A percentile compares a stretch with the other conserved stretches of the same genome.
These are phyloP conservation scores for Rousettus leschenaultii DNA, from an alignment of 2,113 vertebrate genomes.

Conservation along the genomic window DNA sequence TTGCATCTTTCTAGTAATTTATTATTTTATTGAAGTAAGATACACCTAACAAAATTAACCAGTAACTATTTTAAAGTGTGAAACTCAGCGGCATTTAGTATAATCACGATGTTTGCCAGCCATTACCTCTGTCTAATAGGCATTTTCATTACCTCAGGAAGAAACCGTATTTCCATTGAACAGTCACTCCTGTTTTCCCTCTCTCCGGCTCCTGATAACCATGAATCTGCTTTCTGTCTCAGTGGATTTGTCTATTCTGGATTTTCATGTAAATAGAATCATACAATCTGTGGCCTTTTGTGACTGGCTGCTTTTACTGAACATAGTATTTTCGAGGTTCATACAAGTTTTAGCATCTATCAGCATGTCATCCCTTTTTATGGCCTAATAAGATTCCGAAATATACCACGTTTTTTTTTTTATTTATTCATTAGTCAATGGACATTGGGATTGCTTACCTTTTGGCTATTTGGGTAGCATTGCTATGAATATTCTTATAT, in stretches of 20 bases:
- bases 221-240: not conserved
- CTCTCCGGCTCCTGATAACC: not conserved
- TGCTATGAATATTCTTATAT: not conserved
- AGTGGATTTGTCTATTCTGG: not conserved
- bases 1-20: not conserved
- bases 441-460: not conserved
- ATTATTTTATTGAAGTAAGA: not conserved
- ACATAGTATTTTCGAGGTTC: not conserved
- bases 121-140: not conserved
- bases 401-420: not conserved
- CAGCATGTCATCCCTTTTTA: not conserved
- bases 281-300: not conserved
- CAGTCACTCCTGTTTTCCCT: no score
- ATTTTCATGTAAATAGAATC: not conserved
- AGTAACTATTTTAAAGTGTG: not conserved
- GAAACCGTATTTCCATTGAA: not conserved
- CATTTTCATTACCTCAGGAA: not conserved
- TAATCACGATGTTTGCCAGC: not conserved
- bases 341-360: not conserved
- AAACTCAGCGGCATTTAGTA: not conserved
- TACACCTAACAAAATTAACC: not conserved
- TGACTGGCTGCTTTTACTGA: not conserved
- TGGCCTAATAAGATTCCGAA: not conserved
- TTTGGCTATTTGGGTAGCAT: not conserved
- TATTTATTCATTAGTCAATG: not conserved